Percentiles rank a stretch among this genome's conserved stretches.
These are phyloP conservation scores for Sinodicranocentrus sp. DNA, from an alignment of 2,888 invertebrate genomes.

Conservation along the genomic window DNA sequence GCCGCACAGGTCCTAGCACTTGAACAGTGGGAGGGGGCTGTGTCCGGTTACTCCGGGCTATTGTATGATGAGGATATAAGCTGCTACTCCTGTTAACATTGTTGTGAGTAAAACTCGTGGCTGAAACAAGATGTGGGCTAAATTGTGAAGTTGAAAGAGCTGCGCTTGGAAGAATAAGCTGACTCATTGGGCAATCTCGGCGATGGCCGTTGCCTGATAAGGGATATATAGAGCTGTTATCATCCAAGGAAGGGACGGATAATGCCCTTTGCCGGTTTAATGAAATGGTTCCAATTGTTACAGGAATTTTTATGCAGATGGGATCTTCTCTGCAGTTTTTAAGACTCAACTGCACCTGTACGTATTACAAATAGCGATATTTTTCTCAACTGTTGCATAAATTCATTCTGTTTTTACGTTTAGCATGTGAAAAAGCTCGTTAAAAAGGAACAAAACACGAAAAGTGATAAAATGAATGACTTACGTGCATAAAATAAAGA, in stretches of 20 bases:
- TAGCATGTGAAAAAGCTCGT: neutral
- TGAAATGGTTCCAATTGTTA: constrained; percentile 65
- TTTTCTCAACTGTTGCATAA: neutral
- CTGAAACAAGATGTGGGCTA: constrained; percentile 58
- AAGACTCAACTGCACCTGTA: constrained; percentile 62
- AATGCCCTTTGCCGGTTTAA: constrained; percentile 35
- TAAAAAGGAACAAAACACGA: neutral
- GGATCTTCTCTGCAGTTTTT: constrained; percentile 64
- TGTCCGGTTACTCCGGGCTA: neutral
- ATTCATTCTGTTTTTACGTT: neutral
- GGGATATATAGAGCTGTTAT: neutral
- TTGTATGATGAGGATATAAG: constrained; percentile 26
- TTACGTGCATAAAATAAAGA: constrained; percentile 66
- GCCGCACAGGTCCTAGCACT: constrained; percentile 46
- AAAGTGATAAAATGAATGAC: neutral
- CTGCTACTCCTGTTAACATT: constrained; percentile 27
- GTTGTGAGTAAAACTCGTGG: constrained; percentile 27
- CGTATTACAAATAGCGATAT: neutral
- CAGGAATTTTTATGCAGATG: constrained; percentile 65
- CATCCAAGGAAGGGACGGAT: constrained; percentile 48
- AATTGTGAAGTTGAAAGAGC: constrained; percentile 57
- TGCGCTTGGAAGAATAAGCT: constrained; percentile 55
- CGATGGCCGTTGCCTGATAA: constrained; percentile 47
- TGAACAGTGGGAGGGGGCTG: constrained; percentile 37
- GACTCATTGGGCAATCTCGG: constrained; percentile 60